phyloP scores from a whole-genome alignment of 2,797 vertebrate genomes.

The Anguilla marmorata region DNA sequence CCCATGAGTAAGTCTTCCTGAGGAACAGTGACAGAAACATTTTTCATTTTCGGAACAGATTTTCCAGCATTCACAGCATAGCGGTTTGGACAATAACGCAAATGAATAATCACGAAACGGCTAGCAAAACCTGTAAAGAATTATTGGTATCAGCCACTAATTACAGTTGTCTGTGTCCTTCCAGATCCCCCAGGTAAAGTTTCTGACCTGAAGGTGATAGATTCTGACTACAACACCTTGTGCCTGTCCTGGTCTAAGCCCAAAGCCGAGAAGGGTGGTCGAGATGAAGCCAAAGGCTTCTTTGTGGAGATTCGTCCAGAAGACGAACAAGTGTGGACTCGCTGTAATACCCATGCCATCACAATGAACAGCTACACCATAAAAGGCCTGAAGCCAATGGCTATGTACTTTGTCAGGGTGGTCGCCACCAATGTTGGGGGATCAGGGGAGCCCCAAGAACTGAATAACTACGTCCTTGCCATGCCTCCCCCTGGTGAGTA shows the following conservation, averaged over 20 bases:
- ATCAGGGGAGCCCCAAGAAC: constrained; percentile 64
- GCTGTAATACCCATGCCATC: constrained; percentile 73
- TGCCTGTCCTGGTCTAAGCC: constrained; percentile 82
- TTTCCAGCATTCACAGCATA: neutral
- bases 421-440: constrained; percentile 76
- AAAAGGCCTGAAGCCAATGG: constrained; percentile 77
- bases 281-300: constrained; percentile 78
- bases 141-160: constrained; percentile 24
- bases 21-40: neutral
- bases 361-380: constrained; percentile 68
- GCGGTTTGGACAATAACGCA: neutral
- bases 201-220: constrained; percentile 80
- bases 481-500: constrained; percentile 75
- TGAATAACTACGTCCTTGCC: constrained; percentile 72
- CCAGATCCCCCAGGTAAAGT: constrained; percentile 83
- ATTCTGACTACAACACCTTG: constrained; percentile 76
- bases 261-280: constrained; percentile 60
- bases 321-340: constrained; percentile 77
- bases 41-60: too few relatives aligned
- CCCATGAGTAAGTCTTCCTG: constrained; percentile 75
- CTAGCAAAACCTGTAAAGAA: neutral
- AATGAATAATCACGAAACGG: neutral
- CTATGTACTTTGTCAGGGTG: constrained; percentile 80
- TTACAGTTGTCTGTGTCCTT: constrained; percentile 30
- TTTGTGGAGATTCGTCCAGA: constrained; percentile 80